phyloP scores from a whole-genome alignment of 2,888 invertebrate genomes.

The Drosophila putrida region DNA sequence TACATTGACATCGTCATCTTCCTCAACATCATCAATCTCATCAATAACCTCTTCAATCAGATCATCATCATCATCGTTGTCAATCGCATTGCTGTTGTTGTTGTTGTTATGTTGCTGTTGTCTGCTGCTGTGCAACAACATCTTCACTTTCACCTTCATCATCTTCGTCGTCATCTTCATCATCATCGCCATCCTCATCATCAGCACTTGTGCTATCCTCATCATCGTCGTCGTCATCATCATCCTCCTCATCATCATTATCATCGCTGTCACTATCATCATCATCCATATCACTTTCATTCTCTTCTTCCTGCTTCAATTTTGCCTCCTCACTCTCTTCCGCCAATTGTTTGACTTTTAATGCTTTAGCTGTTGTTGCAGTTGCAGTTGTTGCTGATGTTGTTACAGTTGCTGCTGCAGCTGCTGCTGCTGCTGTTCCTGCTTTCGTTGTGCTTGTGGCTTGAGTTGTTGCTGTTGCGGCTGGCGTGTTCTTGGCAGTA shows the following conservation, averaged over 20 bases:
- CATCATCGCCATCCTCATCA: constrained; percentile 50
- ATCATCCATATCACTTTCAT: constrained; percentile 49
- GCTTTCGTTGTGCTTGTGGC: constrained; percentile 24
- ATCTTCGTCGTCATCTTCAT: constrained; percentile 37
- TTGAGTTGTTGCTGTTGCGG: constrained; percentile 21
- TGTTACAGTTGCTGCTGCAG: not conserved
- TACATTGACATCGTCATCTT: constrained; percentile 38
- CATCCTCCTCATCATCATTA: constrained; percentile 45
- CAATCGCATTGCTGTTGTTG: constrained; percentile 23
- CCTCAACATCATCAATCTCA: constrained; percentile 54
- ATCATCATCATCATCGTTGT: constrained; percentile 43
- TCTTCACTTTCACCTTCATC: constrained; percentile 31
- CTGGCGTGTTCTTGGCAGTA: constrained; percentile 20
- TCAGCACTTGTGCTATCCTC: constrained; percentile 43
- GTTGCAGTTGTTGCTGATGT: not conserved
- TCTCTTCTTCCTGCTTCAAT: constrained; percentile 43
- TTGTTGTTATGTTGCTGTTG: constrained; percentile 17
- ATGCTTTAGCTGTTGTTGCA: not conserved
- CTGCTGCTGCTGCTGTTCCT: constrained; percentile 7
- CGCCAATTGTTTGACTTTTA: constrained; percentile 1
- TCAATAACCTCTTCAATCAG: constrained; percentile 64
- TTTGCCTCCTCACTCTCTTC: constrained; percentile 8
- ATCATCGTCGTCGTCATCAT: constrained; percentile 54
- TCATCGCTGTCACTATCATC: constrained; percentile 50
- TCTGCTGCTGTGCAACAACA: constrained; percentile 19